Evolutionary conservation across 2,797 vertebrate genomes (phyloP).

Genomic region (Sarcoramphus papa): DNA sequence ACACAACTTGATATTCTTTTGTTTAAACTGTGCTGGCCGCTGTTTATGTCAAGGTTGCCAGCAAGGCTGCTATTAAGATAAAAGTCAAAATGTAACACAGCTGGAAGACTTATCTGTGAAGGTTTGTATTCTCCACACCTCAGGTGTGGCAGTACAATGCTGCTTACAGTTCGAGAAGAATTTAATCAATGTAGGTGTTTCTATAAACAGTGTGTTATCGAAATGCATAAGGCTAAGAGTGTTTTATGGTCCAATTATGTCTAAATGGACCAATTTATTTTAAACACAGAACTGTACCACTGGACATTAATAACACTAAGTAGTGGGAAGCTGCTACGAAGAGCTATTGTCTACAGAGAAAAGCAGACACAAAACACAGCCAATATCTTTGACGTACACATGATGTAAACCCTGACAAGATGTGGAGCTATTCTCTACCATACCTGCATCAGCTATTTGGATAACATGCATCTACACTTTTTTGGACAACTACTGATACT

Average conservation of each 20-base stretch:
- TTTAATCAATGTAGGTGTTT: neutral
- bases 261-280: constrained; percentile 24
- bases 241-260: constrained; percentile 23
- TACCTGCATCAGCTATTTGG: neutral
- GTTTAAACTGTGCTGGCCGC: neutral
- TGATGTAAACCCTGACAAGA: neutral
- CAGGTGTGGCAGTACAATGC: neutral
- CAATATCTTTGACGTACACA: neutral
- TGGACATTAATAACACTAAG: constrained; percentile 14
- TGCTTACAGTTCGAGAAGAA: neutral
- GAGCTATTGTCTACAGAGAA: neutral
- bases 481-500: neutral
- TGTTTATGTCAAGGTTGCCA: neutral
- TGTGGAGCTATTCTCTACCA: neutral
- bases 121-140: neutral
- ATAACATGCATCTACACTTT: neutral
- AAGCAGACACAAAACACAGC: neutral
- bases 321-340: neutral
- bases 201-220: neutral
- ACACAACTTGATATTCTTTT: neutral
- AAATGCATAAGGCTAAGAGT: neutral
- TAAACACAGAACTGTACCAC: neutral
- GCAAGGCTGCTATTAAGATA: neutral
- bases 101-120: neutral
- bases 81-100: neutral